Conservation (phyloP, 2,888 invertebrate genomes). For the Polyploca ridens region DNA sequence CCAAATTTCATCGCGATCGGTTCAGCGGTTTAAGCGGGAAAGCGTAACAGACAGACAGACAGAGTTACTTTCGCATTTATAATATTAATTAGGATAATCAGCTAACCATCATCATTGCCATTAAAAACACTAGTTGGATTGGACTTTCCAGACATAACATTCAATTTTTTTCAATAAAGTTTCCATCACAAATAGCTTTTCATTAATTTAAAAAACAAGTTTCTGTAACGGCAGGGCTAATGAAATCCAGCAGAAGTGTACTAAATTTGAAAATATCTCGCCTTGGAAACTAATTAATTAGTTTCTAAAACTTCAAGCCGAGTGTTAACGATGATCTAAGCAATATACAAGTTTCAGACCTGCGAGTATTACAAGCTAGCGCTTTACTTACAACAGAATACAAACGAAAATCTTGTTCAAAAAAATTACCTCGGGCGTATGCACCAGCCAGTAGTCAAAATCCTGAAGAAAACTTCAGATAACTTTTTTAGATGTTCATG, state of each 20-base stretch:
- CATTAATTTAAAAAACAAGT: neutral
- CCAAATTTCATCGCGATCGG: too few species aligned
- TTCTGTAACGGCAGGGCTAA: neutral
- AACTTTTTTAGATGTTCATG: slow-evolving; percentile 69
- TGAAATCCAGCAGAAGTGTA: neutral
- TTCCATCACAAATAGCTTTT: neutral
- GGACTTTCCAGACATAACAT: too few species aligned
- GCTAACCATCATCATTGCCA: too few species aligned
- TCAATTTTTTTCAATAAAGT: neutral
- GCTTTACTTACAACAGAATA: slow-evolving; percentile 32
- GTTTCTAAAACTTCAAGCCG: slow-evolving; percentile 58
- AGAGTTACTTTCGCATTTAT: too few species aligned
- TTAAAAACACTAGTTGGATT: too few species aligned
- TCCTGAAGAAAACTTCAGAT: slow-evolving; percentile 50
- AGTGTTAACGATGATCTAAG: slow-evolving; percentile 66
- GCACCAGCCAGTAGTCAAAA: slow-evolving; percentile 65
- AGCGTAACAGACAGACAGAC: too few species aligned
- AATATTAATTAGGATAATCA: too few species aligned
- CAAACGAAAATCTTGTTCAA: slow-evolving; percentile 29
- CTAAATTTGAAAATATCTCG: slow-evolving; percentile 28
- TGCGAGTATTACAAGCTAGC: slow-evolving; percentile 39
- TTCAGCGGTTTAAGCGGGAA: too few species aligned
- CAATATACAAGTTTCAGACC: slow-evolving; percentile 56
- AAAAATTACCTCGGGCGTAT: slow-evolving; percentile 36
- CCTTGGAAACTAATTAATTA: slow-evolving; percentile 60